These are phyloP conservation scores for Ametastegia equiseti DNA, from an alignment of 2,888 invertebrate species.

Conservation along the genomic window DNA sequence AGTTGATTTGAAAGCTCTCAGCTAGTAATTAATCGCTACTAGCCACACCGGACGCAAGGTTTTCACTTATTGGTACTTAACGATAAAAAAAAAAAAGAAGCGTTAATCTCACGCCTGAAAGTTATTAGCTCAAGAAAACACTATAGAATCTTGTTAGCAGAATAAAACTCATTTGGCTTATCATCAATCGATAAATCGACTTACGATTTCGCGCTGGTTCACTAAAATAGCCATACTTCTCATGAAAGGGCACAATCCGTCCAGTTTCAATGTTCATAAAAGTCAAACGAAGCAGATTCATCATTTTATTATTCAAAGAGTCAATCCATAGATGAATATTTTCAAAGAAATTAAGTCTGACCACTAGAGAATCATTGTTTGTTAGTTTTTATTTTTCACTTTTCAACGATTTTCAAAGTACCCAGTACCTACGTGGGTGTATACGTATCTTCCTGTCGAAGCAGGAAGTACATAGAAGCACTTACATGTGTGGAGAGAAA, in stretches of 20 bases:
- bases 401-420: background rate
- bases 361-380: background rate
- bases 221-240: no score
- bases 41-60: background rate
- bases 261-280: no score
- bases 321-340: no score
- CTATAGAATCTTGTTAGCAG: background rate
- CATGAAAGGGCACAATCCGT: no score
- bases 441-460: background rate
- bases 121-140: slow-evolving; percentile 16
- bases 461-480: background rate
- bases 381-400: background rate
- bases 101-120: background rate
- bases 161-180: background rate
- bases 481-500: no score
- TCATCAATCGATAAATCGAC: no score
- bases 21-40: slow-evolving; percentile 51
- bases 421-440: no score
- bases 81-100: slow-evolving; percentile 38
- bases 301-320: no score
- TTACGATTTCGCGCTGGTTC: no score
- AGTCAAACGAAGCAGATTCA: background rate
- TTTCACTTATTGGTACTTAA: slow-evolving; percentile 32
- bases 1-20: slow-evolving; percentile 51
- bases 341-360: no score